These are phyloP conservation scores for Ramazzottius varieornatus DNA, from an alignment of 2,888 invertebrate species.

Conservation along the genomic window DNA sequence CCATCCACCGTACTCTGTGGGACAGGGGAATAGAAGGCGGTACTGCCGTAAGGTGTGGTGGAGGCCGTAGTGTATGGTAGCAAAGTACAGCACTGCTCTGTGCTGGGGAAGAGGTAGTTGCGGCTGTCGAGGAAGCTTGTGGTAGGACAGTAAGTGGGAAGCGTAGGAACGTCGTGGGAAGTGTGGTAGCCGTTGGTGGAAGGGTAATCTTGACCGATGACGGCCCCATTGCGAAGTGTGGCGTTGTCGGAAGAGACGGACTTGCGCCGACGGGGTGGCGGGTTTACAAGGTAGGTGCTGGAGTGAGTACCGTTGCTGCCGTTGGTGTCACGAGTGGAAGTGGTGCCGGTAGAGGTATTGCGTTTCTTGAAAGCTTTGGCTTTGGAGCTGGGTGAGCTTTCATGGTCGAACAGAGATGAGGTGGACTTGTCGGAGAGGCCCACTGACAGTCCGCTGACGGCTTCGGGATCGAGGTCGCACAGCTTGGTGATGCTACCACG, in stretches of 20 bases:
- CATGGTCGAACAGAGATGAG: no score
- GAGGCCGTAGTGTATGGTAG: no score
- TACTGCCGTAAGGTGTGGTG: no score
- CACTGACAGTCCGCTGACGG: not conserved
- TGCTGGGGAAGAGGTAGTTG: no score
- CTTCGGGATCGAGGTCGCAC: constrained; percentile 60
- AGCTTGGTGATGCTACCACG: constrained; percentile 97
- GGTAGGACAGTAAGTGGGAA: not conserved
- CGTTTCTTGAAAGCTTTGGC: not conserved
- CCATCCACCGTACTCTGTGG: no score
- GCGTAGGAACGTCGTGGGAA: not conserved
- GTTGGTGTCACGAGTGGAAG: no score
- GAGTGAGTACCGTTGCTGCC: no score
- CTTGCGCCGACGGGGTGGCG: not conserved
- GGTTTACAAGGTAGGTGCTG: no score
- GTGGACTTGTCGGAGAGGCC: not conserved
- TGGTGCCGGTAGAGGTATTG: not conserved
- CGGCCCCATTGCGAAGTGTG: not conserved
- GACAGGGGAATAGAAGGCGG: no score
- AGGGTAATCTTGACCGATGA: not conserved
- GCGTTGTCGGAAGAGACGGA: not conserved
- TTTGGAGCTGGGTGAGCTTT: not conserved
- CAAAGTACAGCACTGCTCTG: no score
- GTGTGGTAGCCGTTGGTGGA: not conserved
- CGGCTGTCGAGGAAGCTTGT: no score